Evolutionary conservation across 2,113 vertebrate genomes (phyloP), one percentile per base, ranked within the genome.

Genomic region (Macquaria australasica): DNA sequence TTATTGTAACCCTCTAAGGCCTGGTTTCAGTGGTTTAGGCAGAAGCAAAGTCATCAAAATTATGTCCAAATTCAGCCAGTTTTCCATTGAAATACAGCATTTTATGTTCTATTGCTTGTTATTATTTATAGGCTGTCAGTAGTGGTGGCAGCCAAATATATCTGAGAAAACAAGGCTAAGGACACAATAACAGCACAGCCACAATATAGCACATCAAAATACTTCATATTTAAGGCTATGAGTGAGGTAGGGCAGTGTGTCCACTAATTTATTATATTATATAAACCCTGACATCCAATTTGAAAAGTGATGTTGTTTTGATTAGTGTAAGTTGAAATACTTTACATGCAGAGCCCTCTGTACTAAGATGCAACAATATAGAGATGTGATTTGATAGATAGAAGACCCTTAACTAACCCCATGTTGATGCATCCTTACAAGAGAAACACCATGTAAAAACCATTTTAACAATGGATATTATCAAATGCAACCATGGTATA

Each of bases 121-220:
- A 18, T 66, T 66, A 73, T 66, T 66, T 64, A 11, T 41, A 45
- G 37, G 16, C n/a, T 72, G 45, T 55, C 78, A 53, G 31, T 72
- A 10, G 18, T 28, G 16, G 34, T 63, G 68, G 34, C 31, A 72
- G 31, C 43, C 23, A 63, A 53, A 64, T 55, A 34, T 63, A 43
- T 69, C n/a, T 31, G 20, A 15, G 20, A 43, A 45, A 81, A 34
- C n/a, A 2, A 62, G n/a, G 63, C 55, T n/a, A 59, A 45, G 25
- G 51, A 34, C 34, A 72, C 31, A 55, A 28, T 18, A 72, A 21
- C 16, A 63, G 12, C 12, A 31, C 31, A 21, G 45, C n/a, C 31
- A 51, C 16, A 31, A 45, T 56, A 34, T 31, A 45, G 11, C 43
- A 31, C 45, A 55, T 43, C 8, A 56, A 20, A 73, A 48, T 58